Evolutionary conservation across 92 coral and sea anemone species (phyloP).

Genomic region (Micromussa lordhowensis): DNA sequence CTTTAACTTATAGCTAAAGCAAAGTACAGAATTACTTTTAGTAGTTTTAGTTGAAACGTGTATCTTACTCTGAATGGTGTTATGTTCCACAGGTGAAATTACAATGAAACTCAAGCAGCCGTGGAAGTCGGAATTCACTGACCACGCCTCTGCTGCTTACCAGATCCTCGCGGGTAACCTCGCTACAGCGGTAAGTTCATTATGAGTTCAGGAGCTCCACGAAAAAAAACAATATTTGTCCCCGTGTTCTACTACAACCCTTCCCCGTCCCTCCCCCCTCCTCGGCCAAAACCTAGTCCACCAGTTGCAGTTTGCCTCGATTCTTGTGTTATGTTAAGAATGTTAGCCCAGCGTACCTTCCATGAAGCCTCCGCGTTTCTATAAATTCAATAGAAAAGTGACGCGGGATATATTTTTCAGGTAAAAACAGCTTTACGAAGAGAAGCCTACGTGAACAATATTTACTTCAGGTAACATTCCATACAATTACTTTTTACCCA

Average conservation of each 20-base stretch:
- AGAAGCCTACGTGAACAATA: conserved; percentile 69
- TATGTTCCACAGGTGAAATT: conserved; percentile 81
- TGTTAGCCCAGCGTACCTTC: background rate
- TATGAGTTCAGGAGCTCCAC: background rate
- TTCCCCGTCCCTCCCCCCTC: no score
- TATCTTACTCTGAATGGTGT: background rate
- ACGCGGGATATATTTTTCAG: conserved; percentile 26
- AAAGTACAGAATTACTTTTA: background rate
- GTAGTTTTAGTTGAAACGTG: background rate
- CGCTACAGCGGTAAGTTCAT: conserved; percentile 82
- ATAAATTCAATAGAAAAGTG: background rate
- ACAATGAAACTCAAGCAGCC: conserved; percentile 85
- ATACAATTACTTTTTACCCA: background rate
- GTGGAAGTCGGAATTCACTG: conserved; percentile 80
- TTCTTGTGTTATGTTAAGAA: no score
- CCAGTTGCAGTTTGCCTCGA: no score
- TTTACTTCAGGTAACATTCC: conserved; percentile 87
- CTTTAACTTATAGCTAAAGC: background rate
- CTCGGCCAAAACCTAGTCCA: no score
- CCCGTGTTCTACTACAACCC: no score
- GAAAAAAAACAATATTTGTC: no score
- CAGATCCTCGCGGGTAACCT: conserved; percentile 90
- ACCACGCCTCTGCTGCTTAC: conserved; percentile 72
- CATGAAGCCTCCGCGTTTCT: background rate
- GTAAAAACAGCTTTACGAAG: conserved; percentile 75